A percentile compares a stretch with the other conserved stretches of the same genome.
These are phyloP conservation scores for Oncorhynchus tshawytscha DNA, from an alignment of 2,113 vertebrate genomes.

Conservation along the genomic window DNA sequence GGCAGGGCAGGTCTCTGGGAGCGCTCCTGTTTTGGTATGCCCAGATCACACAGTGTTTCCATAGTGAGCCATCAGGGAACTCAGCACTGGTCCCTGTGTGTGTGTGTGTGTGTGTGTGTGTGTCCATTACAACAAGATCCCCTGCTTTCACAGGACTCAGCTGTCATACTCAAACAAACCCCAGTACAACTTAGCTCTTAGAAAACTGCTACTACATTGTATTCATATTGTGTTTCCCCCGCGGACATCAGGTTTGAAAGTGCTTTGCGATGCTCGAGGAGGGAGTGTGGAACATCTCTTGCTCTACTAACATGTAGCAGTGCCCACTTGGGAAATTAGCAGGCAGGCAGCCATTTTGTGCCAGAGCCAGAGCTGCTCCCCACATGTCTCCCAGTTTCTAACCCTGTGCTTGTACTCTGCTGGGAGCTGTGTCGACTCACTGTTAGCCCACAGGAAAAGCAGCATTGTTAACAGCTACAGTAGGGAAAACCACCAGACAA, in stretches of 20 bases:
- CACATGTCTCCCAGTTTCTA: slow-evolving; percentile 34
- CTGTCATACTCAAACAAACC: not conserved
- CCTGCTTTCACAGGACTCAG: not conserved
- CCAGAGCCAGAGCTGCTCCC: slow-evolving; percentile 16
- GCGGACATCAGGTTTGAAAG: not conserved
- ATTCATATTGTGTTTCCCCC: not conserved
- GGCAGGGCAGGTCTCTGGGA: slow-evolving; percentile 47
- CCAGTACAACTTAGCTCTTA: not conserved
- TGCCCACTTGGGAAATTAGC: slow-evolving; percentile 25
- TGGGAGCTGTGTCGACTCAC: slow-evolving; percentile 30
- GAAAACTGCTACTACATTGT: too few species aligned
- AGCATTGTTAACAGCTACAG: slow-evolving; percentile 68
- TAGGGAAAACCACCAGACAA: slow-evolving; percentile 74
- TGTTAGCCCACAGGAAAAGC: slow-evolving; percentile 57
- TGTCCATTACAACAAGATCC: not conserved
- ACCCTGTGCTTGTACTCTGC: slow-evolving; percentile 45
- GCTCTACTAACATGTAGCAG: not conserved
- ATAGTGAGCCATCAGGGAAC: slow-evolving; percentile 41
- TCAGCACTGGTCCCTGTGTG: slow-evolving; percentile 12
- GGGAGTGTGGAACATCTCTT: not conserved
- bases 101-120: not conserved
- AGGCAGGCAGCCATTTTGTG: slow-evolving; percentile 56
- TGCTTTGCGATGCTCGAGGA: not conserved
- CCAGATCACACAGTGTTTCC: slow-evolving; percentile 57
- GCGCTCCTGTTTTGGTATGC: slow-evolving; percentile 50